Evolutionary conservation across 1,140 invertebrate genomes (phyloP), one percentile per base, ranked within the genome.

Genomic region (Drusus annulatus): DNA sequence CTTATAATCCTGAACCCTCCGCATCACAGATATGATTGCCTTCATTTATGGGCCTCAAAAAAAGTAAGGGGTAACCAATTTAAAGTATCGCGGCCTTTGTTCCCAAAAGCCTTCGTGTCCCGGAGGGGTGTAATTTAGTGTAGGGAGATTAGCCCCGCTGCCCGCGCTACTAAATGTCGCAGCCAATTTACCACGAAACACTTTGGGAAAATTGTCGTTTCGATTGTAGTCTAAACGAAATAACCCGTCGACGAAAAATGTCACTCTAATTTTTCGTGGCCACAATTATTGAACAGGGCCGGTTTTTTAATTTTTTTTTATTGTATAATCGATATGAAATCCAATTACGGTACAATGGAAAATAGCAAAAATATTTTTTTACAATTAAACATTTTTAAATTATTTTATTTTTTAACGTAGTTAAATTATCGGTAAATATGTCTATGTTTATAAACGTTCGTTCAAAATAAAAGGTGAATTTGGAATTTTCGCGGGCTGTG

Each of bases 1-100:
- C 19, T 7, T 4, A 17, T 17, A 17, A 17, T 19, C 19, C 52
- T 3, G 25, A 16, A 6, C 60, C 15, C 23, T 63, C 21, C n/a
- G 13, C 54, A 23, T 54, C 51, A 15, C 50, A 21, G 54, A 56
- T 25, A 73, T 73, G 69, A 73, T 73, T 73, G 69, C 21, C 69
- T 23, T 16, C 21, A 31, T 73, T 73, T 73, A 73, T 21, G 50
- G 69, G 31, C 4, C 50, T 25, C 21, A 13, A 73, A 73, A 73
- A 56, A 73, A 54, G 17, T 54, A 54, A 52, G 51, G 69, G 69
- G 69, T 73, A 73, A 73, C 69, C 69, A 73, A 73, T 73, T 73
- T 73, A 73, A 73, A 73, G 4, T 73, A 73, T 54, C 50, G 51
- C 69, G 69, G 19, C 65, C 36, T 73, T 73, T 73, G 69, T 73